These are phyloP conservation scores for Pan troglodytes DNA, from an alignment of 2,113 vertebrate genomes.

Conservation along the genomic window DNA sequence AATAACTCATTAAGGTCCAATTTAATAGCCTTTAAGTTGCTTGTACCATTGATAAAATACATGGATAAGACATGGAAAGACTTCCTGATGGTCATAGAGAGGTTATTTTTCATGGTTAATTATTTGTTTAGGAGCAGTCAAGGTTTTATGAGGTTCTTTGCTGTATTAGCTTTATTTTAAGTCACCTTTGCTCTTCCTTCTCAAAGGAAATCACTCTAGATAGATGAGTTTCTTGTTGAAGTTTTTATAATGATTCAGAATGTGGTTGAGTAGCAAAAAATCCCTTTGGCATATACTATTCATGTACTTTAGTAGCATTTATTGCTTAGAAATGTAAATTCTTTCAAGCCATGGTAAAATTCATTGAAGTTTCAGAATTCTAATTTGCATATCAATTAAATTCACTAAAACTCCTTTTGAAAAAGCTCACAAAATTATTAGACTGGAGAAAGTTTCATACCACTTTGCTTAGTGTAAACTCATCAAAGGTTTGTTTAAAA, in stretches of 20 bases:
- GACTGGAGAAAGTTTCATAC: not conserved
- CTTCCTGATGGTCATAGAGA: not conserved
- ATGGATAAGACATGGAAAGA: conserved; percentile 40
- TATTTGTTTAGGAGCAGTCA: not conserved
- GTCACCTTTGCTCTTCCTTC: not conserved
- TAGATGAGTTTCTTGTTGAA: conserved; percentile 22
- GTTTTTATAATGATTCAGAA: conserved; percentile 44
- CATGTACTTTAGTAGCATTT: not conserved
- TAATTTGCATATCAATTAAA: conserved; percentile 35
- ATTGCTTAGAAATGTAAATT: conserved; percentile 50
- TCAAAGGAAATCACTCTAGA: conserved; percentile 5
- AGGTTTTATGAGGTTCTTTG: conserved; percentile 23
- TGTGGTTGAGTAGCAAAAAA: conserved; percentile 19
- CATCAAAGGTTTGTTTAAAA: conserved; percentile 12
- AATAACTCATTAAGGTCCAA: not conserved
- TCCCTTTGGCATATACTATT: not conserved
- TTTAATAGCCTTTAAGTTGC: not conserved
- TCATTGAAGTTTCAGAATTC: not conserved
- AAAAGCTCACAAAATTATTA: conserved; percentile 27
- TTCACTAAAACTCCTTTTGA: not conserved
- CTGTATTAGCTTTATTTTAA: conserved; percentile 37
- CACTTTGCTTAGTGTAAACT: not conserved
- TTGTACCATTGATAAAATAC: not conserved
- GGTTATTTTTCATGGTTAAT: conserved; percentile 20
- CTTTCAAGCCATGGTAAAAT: conserved; percentile 14